phyloP scores from a whole-genome alignment of 2,797 vertebrate species.

The Clarias laeviceps region DNA sequence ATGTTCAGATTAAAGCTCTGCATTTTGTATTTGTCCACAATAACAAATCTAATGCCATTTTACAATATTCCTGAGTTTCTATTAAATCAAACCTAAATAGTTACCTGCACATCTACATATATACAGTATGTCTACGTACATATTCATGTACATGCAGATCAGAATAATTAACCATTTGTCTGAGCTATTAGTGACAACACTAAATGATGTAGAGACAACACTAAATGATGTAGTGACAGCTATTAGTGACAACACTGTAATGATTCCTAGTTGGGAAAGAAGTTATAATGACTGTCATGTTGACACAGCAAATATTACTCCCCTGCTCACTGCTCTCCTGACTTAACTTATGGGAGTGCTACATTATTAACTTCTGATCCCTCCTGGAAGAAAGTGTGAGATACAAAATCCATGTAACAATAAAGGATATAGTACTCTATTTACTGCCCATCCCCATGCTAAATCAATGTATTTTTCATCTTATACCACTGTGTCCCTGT shows the following conservation, averaged over 20 bases:
- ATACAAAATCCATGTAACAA: slow-evolving; percentile 59
- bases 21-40: slow-evolving; percentile 11
- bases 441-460: neutral
- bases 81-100: slow-evolving; percentile 10
- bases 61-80: neutral
- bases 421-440: slow-evolving; percentile 51
- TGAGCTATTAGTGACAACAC: neutral
- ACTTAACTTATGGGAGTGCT: slow-evolving; percentile 35
- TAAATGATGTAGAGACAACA: neutral
- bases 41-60: slow-evolving; percentile 14
- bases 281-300: slow-evolving; percentile 13
- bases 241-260: neutral
- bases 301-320: slow-evolving; percentile 3
- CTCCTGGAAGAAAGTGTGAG: slow-evolving; percentile 51
- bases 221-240: neutral
- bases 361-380: slow-evolving; percentile 55
- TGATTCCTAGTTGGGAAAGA: neutral
- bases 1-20: slow-evolving; percentile 20
- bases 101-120: neutral
- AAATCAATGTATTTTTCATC: neutral
- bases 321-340: neutral
- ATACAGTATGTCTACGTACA: neutral
- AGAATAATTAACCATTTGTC: neutral
- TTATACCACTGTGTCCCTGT: slow-evolving; percentile 22
- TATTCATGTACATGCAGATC: neutral